Base-by-base conservation (phyloP, 2,113 vertebrate species). In the Taxidea taxus region DNA sequence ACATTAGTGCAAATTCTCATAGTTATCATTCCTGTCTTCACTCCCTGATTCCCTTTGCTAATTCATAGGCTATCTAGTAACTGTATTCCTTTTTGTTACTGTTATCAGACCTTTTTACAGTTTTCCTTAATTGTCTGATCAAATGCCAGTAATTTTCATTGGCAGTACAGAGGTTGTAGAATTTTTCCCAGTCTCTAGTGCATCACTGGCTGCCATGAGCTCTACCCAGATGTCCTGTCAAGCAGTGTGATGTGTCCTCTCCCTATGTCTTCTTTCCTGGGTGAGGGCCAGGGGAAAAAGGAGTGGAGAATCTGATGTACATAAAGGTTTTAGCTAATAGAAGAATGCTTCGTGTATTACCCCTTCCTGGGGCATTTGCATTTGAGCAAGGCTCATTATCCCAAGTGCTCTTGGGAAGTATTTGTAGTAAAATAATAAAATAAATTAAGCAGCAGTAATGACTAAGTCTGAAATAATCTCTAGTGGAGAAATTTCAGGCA, bases 391-490 rank as follows among this genome's bases (percentile, higher is more conserved):
- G 47, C 29, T 64, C 18, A 14, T 75, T 94, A 87, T 81, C 42
- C 39, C 85, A 70, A 64, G 49, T 87, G 47, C 47, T 81, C 84
- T 86, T 96, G 56, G 90, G 87, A 95, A 94, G 39, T 74, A 82
- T 82, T 90, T 94, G 25, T 77, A 91, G 91, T 81, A 77, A 82
- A 96, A 75, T 60, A 95, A 62, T 86, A 81, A 39, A 66, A 64
- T 78, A 75, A 75, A 87, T 70, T 91, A 87, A 96, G 18, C 68
- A 64, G 16, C 21, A 9, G 29, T 87, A 82, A 92, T 95, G 70
- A 80, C 64, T 44, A 54, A 85, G 54, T 18, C 54, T 58, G 8
- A 91, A 96, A 82, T 82, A 81, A 64, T 91, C 51, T 70, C 51
- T 91, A 64, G 37, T 44, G 47, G 86, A 88, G n/a, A 82, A 81